Evolutionary conservation across 2,888 invertebrate genomes (phyloP).

Genomic region (Metallyticus violacea): DNA sequence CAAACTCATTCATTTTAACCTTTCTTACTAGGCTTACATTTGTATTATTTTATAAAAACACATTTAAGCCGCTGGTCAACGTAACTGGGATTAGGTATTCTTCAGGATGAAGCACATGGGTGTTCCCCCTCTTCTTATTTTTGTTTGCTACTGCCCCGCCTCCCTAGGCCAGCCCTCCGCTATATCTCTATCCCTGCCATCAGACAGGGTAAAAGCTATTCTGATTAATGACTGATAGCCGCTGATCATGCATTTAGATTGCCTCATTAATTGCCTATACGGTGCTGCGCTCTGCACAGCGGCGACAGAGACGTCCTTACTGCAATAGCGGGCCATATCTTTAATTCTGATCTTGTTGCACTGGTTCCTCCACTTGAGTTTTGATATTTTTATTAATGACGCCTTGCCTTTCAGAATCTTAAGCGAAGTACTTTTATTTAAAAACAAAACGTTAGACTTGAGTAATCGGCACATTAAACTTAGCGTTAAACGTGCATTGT

Average conservation of each 20-base stretch:
- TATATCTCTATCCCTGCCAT: neutral
- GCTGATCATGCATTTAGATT: slow-evolving; percentile 36
- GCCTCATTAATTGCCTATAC: slow-evolving; percentile 33
- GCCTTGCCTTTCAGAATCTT: neutral
- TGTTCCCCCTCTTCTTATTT: neutral
- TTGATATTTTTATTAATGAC: neutral
- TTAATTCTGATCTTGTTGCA: neutral
- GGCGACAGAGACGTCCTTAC: neutral
- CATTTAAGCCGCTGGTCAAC: neutral
- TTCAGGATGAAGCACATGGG: neutral
- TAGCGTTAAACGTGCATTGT: neutral
- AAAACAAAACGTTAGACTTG: neutral
- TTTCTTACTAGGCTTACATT: no score
- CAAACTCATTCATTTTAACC: no score
- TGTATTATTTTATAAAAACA: no score
- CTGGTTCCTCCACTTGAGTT: neutral
- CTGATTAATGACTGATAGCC: slow-evolving; percentile 35
- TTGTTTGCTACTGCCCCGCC: neutral
- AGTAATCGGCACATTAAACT: neutral
- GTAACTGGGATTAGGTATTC: neutral
- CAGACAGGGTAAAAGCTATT: neutral
- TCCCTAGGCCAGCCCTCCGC: neutral
- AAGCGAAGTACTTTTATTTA: neutral
- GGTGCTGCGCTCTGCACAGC: neutral
- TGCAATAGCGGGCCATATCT: neutral